Conservation (phyloP, 2,113 vertebrate species). For the Scatophagus argus region DNA sequence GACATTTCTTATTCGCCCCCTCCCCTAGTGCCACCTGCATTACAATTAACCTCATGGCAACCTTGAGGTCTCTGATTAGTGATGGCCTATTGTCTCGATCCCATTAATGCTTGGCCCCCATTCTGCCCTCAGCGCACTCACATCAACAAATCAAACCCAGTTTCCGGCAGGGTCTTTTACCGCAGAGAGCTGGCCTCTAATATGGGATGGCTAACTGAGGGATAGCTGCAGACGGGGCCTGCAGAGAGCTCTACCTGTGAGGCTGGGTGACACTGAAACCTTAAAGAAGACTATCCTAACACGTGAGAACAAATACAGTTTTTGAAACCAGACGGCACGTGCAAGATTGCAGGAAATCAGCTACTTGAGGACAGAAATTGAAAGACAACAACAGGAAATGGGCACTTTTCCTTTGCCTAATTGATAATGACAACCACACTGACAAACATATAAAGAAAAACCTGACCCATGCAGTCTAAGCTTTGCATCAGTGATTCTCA, state of each 20-base stretch:
- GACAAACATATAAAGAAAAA: background rate
- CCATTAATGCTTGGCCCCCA: conserved; percentile 89
- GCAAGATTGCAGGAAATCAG: background rate
- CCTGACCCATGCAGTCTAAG: conserved; percentile 16
- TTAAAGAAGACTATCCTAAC: background rate
- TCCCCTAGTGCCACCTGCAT: conserved; percentile 89
- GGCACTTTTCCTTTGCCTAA: background rate
- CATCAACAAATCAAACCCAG: conserved; percentile 90
- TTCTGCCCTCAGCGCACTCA: conserved; percentile 88
- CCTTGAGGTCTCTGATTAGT: conserved; percentile 96
- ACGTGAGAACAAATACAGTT: background rate
- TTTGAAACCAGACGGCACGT: background rate
- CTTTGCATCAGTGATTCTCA: conserved; percentile 16
- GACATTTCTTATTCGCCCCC: conserved; percentile 86
- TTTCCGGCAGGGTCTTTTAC: conserved; percentile 84
- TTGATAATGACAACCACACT: conserved; percentile 12
- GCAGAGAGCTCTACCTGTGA: conserved; percentile 74
- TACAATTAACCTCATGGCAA: conserved; percentile 95
- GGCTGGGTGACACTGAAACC: conserved; percentile 2
- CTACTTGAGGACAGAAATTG: background rate
- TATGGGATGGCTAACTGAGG: conserved; percentile 64
- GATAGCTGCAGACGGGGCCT: conserved; percentile 43
- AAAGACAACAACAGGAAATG: conserved; percentile 20
- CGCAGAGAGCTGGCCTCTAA: conserved; percentile 76
- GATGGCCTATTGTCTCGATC: conserved; percentile 92